Evolutionary conservation across 2,888 invertebrate genomes (phyloP).

Genomic region (Parnassius glacialis): DNA sequence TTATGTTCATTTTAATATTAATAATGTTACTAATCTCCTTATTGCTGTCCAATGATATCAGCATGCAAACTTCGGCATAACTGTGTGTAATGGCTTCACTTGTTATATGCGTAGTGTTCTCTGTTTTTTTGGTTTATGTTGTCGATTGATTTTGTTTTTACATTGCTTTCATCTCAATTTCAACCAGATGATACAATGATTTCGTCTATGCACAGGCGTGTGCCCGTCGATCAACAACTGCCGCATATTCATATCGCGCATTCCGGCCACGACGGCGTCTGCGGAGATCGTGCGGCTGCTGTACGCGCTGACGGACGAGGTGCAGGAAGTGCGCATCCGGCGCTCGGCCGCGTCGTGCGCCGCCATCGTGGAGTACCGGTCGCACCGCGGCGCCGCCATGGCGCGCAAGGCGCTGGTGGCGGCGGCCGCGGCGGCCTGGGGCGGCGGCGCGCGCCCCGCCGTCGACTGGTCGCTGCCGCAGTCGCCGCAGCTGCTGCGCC

Average conservation of each 20-base stretch:
- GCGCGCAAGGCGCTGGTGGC: slow-evolving; percentile 76
- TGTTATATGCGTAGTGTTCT: no score
- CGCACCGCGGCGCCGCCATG: slow-evolving; percentile 84
- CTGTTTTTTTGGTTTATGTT: no score
- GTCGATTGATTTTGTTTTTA: no score
- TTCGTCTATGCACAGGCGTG: slow-evolving; percentile 81
- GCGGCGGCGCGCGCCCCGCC: slow-evolving; percentile 67
- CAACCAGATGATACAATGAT: background rate
- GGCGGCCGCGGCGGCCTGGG: slow-evolving; percentile 75
- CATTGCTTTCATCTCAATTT: no score
- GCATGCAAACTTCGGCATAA: no score
- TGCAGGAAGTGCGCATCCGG: slow-evolving; percentile 71
- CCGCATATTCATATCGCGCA: slow-evolving; percentile 83
- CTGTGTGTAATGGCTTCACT: no score
- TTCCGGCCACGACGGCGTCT: slow-evolving; percentile 79
- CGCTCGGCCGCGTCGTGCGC: slow-evolving; percentile 75
- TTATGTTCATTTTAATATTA: no score
- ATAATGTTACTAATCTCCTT: no score
- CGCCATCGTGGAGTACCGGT: slow-evolving; percentile 87
- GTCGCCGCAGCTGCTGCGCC: slow-evolving; percentile 66
- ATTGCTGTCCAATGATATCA: no score
- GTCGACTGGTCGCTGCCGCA: slow-evolving; percentile 77
- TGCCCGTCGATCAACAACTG: slow-evolving; percentile 89
- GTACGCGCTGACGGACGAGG: slow-evolving; percentile 75
- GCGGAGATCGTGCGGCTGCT: slow-evolving; percentile 82